phyloP scores from a whole-genome alignment of 2,888 invertebrate genomes.

The Ligdia adustata region DNA sequence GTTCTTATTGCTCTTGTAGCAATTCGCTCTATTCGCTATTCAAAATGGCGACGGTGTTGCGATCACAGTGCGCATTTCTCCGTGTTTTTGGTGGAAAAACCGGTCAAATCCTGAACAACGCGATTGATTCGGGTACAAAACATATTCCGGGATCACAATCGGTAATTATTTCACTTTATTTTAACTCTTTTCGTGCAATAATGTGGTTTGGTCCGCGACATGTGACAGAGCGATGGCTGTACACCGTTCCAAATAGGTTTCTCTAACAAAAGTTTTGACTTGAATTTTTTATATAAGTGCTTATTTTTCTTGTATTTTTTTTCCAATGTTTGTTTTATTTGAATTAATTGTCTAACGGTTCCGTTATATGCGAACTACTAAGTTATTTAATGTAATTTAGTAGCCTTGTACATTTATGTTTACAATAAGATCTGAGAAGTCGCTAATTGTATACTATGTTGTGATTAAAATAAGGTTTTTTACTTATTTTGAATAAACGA shows the following conservation, averaged over 20 bases:
- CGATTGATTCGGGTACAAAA: constrained; percentile 73
- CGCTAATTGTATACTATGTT: too few species aligned
- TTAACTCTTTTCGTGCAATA: constrained; percentile 66
- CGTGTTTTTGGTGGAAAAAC: constrained; percentile 79
- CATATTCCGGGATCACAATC: constrained; percentile 67
- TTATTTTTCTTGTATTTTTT: too few species aligned
- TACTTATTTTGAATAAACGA: too few species aligned
- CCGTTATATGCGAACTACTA: too few species aligned
- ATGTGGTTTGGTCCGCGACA: constrained; percentile 78
- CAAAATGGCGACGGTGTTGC: constrained; percentile 84
- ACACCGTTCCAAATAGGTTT: constrained; percentile 68
- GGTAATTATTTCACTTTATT: constrained; percentile 80
- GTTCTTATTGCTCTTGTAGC: constrained; percentile 84
- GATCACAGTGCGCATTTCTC: constrained; percentile 79
- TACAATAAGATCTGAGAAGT: too few species aligned
- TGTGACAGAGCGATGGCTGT: constrained; percentile 82
- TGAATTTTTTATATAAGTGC: constrained; percentile 1
- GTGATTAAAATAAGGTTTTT: too few species aligned
- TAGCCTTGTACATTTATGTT: too few species aligned
- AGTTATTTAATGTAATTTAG: too few species aligned
- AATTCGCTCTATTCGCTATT: constrained; percentile 84
- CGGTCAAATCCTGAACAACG: constrained; percentile 76
- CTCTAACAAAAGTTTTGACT: constrained; percentile 35
- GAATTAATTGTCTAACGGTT: too few species aligned
- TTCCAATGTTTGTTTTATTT: too few species aligned